These are phyloP conservation scores for Struthidea cinerea DNA, from an alignment of 2,113 vertebrate genomes.

Conservation along the genomic window DNA sequence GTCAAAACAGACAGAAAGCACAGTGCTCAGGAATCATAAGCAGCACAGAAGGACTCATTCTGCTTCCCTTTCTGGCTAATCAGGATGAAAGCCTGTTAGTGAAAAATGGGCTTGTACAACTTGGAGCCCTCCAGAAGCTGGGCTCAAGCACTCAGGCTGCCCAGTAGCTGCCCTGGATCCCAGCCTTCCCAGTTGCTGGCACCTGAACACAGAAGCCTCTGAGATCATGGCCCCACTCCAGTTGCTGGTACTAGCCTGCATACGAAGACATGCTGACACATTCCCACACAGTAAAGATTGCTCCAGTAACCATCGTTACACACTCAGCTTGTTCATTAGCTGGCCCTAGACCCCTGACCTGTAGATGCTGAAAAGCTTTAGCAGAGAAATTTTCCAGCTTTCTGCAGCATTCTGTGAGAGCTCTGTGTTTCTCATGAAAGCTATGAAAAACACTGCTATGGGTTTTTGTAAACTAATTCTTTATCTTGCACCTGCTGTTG, in stretches of 20 bases:
- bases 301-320: background rate
- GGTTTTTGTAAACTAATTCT: too few species aligned
- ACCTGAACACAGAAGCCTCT: fast-evolving
- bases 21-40: background rate
- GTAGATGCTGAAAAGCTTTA: too few species aligned
- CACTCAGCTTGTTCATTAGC: background rate
- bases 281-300: background rate
- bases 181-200: background rate
- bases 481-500: too few species aligned
- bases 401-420: too few species aligned
- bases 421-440: too few species aligned
- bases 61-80: background rate
- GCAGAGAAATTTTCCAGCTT: too few species aligned
- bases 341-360: background rate
- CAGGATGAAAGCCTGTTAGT: background rate
- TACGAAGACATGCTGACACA: too few species aligned
- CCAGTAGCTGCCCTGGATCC: background rate
- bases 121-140: background rate
- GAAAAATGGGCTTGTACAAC: fast-evolving
- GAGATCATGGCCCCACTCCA: background rate
- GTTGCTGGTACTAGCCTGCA: background rate
- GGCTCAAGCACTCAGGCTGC: background rate
- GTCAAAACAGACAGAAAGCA: background rate
- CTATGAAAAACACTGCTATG: too few species aligned
- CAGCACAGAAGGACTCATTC: background rate